phyloP scores from a whole-genome alignment of 2,113 vertebrate genomes.

The Platanista minor region DNA sequence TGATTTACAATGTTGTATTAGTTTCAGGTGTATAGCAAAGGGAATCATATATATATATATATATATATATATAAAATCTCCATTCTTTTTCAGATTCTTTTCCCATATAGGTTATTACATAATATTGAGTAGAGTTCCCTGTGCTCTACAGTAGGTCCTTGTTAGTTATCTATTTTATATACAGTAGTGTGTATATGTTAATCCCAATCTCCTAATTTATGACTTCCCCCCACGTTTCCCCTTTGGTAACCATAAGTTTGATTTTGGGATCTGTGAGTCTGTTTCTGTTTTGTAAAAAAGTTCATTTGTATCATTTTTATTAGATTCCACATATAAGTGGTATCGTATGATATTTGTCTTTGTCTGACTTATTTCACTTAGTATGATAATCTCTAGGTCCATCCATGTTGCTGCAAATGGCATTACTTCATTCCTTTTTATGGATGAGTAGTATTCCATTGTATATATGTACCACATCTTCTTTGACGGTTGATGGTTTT shows the following conservation, averaged over 20 bases:
- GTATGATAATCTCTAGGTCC: not conserved
- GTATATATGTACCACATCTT: not conserved
- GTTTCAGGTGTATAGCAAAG: not conserved
- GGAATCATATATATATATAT: not conserved
- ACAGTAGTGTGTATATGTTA: not conserved
- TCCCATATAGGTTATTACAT: not conserved
- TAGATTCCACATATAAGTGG: not conserved
- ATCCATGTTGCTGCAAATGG: not conserved
- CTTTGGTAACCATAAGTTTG: too few relatives aligned
- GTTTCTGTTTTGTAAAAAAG: too few relatives aligned
- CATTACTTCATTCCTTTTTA: not conserved
- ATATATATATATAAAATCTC: not conserved
- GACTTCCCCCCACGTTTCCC: too few relatives aligned
- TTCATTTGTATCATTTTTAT: not conserved
- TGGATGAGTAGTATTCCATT: not conserved
- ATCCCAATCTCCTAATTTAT: not conserved
- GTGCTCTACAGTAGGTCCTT: not conserved
- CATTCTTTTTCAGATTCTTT: not conserved
- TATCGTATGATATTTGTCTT: not conserved
- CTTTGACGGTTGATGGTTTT: too few relatives aligned
- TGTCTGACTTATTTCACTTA: not conserved
- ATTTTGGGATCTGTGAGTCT: too few relatives aligned
- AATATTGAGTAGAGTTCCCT: not conserved
- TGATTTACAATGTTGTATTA: not conserved
- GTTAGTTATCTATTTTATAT: not conserved